Evolutionary conservation across 2,888 invertebrate species (phyloP), one percentile per base, ranked within the genome.

Genomic region (Caenorhabditis macrosperma): DNA sequence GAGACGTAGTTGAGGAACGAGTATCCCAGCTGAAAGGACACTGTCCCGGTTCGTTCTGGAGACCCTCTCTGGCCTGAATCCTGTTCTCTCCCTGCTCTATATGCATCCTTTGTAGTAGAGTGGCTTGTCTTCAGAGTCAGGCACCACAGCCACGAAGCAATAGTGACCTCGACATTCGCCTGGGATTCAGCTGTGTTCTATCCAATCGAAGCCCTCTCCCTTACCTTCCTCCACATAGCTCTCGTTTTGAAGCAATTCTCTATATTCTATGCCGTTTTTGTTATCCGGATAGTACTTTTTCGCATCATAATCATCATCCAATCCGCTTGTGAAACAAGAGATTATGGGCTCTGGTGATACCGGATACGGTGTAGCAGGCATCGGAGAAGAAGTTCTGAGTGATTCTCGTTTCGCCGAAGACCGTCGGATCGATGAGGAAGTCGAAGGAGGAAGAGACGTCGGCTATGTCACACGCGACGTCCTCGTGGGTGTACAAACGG

Each of bases 101-200:
- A 67, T 67, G 10, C 66, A 67, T 5, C 66, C 66, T 55, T 67
- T 67, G 33, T 55, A 67, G 5, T 67, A 67, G n/a, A 20, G 7
- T 20, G n/a, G 17, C 1, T 12, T 12, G 5, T 24, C 15, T 12
- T 0, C 30, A n/a, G 28, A 17, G 12, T 10, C n/a, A n/a, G n/a
- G n/a, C 9, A 28, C 41, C 7, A 20, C 12, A 2, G 52, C 38
- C 26, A 66, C 54, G 41, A 66, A 38, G 20, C 66, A 66, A 7
- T n/a, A 66, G 15, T 66, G 66, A 1, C 66, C 66, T 30, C 30
- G 17, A 30, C 66, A 66, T 30, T 54, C 66, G 10, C 33, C 66
- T 66, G 38, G 24, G 26, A 26, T 5, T 30, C 5, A 26, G n/a
- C 24, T 26, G n/a, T n/a, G n/a, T n/a, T n/a, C 12, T 6, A 35